Base-by-base conservation (phyloP, 2,797 vertebrate genomes). In the Acomys russatus region DNA sequence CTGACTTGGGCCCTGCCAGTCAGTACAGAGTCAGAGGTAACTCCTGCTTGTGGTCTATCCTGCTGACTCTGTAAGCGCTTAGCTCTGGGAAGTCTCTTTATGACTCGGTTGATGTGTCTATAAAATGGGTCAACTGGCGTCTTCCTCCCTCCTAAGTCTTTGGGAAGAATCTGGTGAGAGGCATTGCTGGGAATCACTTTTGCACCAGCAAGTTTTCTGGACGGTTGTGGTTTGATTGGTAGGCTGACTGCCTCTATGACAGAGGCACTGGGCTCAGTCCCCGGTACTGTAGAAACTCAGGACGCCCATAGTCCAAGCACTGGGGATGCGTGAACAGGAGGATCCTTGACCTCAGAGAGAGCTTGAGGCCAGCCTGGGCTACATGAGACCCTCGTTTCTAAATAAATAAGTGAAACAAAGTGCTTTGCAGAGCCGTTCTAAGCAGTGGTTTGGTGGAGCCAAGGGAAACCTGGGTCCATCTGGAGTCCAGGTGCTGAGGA, bases 91-190 rank as follows among this genome's bases (percentile, higher is more conserved):
- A 83, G n/a, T 63, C 64, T 28, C 66, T 51, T 59, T 88, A 28
- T 74, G 92, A 85, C 88, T 92, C 92, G 68, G 78, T 74, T 70
- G 74, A 44, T 22, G 18, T 54, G 64, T 78, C 91, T 96, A 8
- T 86, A 71, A 89, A 90, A 63, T 86, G 85, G 86, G 59, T 76
- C 77, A 54, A 54, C 12, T 38, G 44, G 90, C 30, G 2, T 63
- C 80, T 10, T 82, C 66, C 33, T 59, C 1, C 49, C 64, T 54
- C 38, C 8, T 3, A 9, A 59, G 56, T n/a, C 76, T 91, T 68
- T 38, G 23, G 59, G 51, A 70, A 79, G 73, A 63, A 28, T 86
- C n/a, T 6, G 4, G 49, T 3, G 35, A 33, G 70, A 73, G 23
- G 15, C 0, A 1, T n/a, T 63, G n/a, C 11, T 20, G 35, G 20